Evolutionary conservation across 2,113 vertebrate genomes (phyloP), one percentile per base, ranked within the genome.

Genomic region (Steatornis caripensis): DNA sequence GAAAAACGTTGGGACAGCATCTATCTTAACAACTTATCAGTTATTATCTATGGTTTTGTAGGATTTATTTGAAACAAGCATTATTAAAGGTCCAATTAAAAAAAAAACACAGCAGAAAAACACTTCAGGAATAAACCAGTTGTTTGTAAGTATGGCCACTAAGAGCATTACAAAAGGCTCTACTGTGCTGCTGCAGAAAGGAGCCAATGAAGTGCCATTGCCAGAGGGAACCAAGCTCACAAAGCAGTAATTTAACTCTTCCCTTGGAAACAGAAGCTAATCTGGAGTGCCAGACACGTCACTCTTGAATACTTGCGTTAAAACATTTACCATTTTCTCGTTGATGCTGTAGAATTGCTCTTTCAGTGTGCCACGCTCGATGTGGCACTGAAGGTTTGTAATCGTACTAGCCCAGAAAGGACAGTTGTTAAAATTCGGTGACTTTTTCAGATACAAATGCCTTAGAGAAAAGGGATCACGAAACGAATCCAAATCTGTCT

Each of bases 231-330:
- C 23, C n/a, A 83, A 87, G 72, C 82, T 82, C 83, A 95, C 70
- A 95, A 71, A 94, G 84, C 84, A 95, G 72, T 34, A 82, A 68
- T 66, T 95, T 95, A 96, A 96, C 76, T 82, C 89, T 85, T 95
- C 48, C 55, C 19, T 91, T 60, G 60, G 66, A 92, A 91, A 64
- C 9, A 74, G 36, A 80, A 90, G 8, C 68, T 90, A 29, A 66
- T 84, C 60, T 64, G 48, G 39, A 88, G 65, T 71, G 30, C 60
- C 80, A 92, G 51, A 45, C 55, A 84, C 36, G 72, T 80, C 6
- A 24, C 39, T 84, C 55, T 84, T 41, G 30, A 75, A 37, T 46
- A 75, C 51, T 16, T 84, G 37, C 84, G 81, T 51, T 58, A 84
- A 71, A 93, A 68, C n/a, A 78, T 81, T 55, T 64, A 62, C 3